Base-by-base conservation (phyloP, 2,797 vertebrate genomes). In the Enteromius viviparus region DNA sequence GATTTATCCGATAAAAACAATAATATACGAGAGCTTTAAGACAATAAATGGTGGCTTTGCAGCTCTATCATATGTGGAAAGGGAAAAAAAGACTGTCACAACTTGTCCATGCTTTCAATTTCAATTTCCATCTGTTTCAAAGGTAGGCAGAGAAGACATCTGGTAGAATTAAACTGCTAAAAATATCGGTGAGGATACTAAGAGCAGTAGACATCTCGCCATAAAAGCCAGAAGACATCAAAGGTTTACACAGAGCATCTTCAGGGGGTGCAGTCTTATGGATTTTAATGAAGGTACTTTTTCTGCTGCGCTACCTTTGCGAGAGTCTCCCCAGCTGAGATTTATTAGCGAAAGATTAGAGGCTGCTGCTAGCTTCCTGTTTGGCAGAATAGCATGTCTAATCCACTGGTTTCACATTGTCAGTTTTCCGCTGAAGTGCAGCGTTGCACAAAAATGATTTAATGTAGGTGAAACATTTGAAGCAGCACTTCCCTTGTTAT, bases 121-220 rank as follows among this genome's bases (percentile, higher is more conserved):
- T 81, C n/a, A 85, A 86, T 85, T 84, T 64, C 78, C 84, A 51
- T 87, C 77, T 83, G 74, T 75, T 86, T 86, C 80, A 84, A 83
- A 85, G 84, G 74, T 66, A 74, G 72, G 64, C 45, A 85, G 82
- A 81, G 69, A 84, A 65, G 85, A 76, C 85, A 74, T 84, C 26
- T 85, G 68, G 26, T 64, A 58, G 81, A 81, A 85, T 77, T 81
- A 68, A 78, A 42, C 1, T n/a, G 32, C 47, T 88, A 81, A 83
- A 83, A 87, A 78, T 82, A 86, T 85, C 32, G 26, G 40, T 37
- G 37, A 60, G 51, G 66, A 84, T 69, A 82, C 68, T 85, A 64
- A 47, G 29, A 75, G 75, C 40, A 17, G 45, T 77, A 78, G 78
- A 74, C 42, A 76, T 78, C 47, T 77, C 12, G 3, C 65, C 49